A percentile compares a stretch with the other conserved stretches of the same genome.
Conservation (phyloP, 1,140 invertebrate species). For the Drosophila sproati region DNA sequence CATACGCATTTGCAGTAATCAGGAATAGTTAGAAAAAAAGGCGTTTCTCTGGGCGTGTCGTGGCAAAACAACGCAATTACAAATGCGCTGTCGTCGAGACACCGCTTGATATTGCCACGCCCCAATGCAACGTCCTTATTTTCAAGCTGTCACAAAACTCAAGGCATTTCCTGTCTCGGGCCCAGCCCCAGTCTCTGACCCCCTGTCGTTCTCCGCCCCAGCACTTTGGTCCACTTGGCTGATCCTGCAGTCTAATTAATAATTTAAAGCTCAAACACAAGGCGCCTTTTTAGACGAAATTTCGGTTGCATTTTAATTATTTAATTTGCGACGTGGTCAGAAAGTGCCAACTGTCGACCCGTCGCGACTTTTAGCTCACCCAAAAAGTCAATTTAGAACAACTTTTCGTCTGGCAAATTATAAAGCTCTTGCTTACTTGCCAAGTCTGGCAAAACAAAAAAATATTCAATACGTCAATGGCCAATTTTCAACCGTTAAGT, state of each 20-base stretch:
- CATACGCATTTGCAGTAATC: slow-evolving; percentile 39
- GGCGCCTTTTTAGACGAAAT: slow-evolving; percentile 36
- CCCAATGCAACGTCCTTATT: slow-evolving; percentile 32
- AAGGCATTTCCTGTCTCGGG: slow-evolving; percentile 19
- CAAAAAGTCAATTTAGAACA: slow-evolving; percentile 57
- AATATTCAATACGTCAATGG: not conserved
- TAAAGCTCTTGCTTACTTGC: not conserved
- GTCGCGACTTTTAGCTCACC: slow-evolving; percentile 12
- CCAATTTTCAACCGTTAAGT: not conserved
- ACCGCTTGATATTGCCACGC: slow-evolving; percentile 29
- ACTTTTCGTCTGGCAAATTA: slow-evolving; percentile 18
- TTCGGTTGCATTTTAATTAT: slow-evolving; percentile 72
- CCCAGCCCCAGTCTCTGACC: not conserved
- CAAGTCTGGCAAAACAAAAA: not conserved
- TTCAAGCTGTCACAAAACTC: slow-evolving; percentile 42
- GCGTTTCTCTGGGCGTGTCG: not conserved
- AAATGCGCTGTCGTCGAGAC: slow-evolving; percentile 44
- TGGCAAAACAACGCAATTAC: slow-evolving; percentile 52
- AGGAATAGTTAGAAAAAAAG: slow-evolving; percentile 36
- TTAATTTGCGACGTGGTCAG: slow-evolving; percentile 62
- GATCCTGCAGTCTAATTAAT: slow-evolving; percentile 74
- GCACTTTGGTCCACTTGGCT: slow-evolving; percentile 4
- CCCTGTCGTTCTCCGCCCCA: not conserved
- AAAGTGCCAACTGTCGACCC: slow-evolving; percentile 35
- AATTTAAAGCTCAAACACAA: slow-evolving; percentile 62